Evolutionary conservation across 2,888 invertebrate species (phyloP).

Genomic region (Drosophila borealis): DNA sequence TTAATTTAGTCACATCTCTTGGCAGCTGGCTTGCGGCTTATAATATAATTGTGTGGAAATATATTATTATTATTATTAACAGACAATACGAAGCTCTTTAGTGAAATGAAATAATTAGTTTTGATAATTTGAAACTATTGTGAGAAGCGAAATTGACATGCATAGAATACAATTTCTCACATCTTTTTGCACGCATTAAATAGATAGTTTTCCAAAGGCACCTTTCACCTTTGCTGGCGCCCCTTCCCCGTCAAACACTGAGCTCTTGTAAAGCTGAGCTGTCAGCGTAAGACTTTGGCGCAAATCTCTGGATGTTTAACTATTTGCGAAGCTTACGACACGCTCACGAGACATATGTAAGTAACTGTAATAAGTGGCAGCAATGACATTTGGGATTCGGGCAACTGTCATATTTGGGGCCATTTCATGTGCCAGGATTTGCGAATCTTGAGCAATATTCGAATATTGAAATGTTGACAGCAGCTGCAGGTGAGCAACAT

Average conservation of each 20-base stretch:
- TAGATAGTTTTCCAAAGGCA: too few relatives aligned
- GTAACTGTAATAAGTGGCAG: slow-evolving; percentile 26
- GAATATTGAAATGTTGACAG: slow-evolving; percentile 46
- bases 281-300: slow-evolving; percentile 36
- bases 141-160: too few relatives aligned
- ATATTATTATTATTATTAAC: too few relatives aligned
- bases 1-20: neutral
- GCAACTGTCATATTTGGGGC: slow-evolving; percentile 63
- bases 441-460: slow-evolving; percentile 13
- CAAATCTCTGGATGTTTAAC: slow-evolving; percentile 35
- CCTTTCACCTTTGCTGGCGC: neutral
- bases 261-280: slow-evolving; percentile 39
- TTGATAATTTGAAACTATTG: too few relatives aligned
- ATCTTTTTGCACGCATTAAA: too few relatives aligned
- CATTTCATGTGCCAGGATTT: slow-evolving; percentile 58
- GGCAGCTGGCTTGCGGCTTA: too few relatives aligned
- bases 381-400: slow-evolving; percentile 30
- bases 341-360: slow-evolving; percentile 18
- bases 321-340: slow-evolving; percentile 28
- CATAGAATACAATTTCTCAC: too few relatives aligned
- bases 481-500: slow-evolving; percentile 17
- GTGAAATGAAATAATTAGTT: too few relatives aligned
- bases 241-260: neutral
- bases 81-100: too few relatives aligned
- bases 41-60: too few relatives aligned